These are phyloP conservation scores for Chymomyza fuscimana DNA, from an alignment of 2,888 invertebrate genomes.

Conservation along the genomic window DNA sequence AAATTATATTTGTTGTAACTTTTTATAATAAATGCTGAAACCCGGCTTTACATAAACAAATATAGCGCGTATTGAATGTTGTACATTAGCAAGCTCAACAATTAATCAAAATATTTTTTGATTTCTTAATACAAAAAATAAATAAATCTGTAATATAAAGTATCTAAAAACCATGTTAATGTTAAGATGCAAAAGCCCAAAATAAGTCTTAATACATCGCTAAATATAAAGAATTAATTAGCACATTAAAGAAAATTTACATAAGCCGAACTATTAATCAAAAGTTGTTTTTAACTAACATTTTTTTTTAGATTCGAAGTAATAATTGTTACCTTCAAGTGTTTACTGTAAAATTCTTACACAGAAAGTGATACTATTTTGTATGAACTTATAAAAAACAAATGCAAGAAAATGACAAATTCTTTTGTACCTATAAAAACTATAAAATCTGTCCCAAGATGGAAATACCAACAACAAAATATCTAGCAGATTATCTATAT, in stretches of 20 bases:
- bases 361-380: not conserved
- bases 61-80: not conserved
- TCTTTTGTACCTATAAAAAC: conserved; percentile 76
- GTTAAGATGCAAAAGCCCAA: conserved; percentile 1
- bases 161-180: not conserved
- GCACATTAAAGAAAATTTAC: not conserved
- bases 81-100: not conserved
- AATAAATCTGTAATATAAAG: not conserved
- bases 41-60: not conserved
- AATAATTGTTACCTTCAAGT: not conserved
- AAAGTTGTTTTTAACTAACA: not conserved
- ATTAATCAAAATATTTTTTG: not conserved
- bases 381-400: conserved; percentile 32
- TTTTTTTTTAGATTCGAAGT: not conserved
- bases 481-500: conserved; percentile 80
- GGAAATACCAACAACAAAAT: conserved; percentile 80
- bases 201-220: not conserved
- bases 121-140: not conserved
- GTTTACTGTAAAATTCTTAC: not conserved
- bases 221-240: not conserved
- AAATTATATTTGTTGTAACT: not conserved
- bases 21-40: no score
- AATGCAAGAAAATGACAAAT: conserved; percentile 80
- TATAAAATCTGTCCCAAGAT: conserved; percentile 79
- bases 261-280: not conserved